Evolutionary conservation across 2,888 invertebrate species (phyloP).

Genomic region (Acleris laterana): DNA sequence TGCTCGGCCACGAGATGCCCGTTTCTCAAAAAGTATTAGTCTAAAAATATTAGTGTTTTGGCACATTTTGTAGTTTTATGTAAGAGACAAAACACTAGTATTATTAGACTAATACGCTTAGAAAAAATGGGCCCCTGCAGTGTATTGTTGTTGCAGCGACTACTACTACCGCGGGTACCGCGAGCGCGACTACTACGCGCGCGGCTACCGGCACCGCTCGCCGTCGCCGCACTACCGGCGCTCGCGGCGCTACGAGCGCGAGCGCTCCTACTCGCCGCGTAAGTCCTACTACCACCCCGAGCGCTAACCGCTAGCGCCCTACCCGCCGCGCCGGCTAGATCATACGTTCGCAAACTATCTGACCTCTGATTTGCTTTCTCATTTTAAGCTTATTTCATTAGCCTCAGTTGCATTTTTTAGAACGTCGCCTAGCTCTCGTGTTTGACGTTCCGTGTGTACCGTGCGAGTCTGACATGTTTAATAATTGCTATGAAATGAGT

Average conservation of each 20-base stretch:
- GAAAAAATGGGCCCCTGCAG: too few relatives aligned
- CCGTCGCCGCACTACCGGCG: conserved; percentile 90
- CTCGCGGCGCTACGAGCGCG: conserved; percentile 88
- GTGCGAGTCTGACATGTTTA: too few relatives aligned
- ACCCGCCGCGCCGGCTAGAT: conserved; percentile 12
- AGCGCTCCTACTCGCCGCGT: conserved; percentile 93
- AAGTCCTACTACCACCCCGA: conserved; percentile 81
- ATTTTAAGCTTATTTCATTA: neutral
- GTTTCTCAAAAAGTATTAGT: too few relatives aligned
- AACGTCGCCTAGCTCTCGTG: too few relatives aligned
- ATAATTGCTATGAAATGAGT: too few relatives aligned
- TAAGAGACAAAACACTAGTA: too few relatives aligned
- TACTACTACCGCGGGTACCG: conserved; percentile 78
- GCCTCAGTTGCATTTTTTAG: neutral
- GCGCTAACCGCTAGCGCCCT: conserved; percentile 30
- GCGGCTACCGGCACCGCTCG: conserved; percentile 85
- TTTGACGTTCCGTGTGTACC: too few relatives aligned
- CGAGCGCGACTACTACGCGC: conserved; percentile 83
- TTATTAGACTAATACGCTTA: too few relatives aligned
- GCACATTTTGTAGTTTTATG: too few relatives aligned
- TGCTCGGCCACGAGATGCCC: too few relatives aligned
- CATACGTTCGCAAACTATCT: neutral
- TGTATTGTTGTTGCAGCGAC: conserved; percentile 47
- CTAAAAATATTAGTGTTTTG: too few relatives aligned
- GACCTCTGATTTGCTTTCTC: neutral